A percentile compares a stretch with the other conserved stretches of the same genome.
These are phyloP conservation scores for Monopterus albus DNA, from an alignment of 2,113 vertebrate genomes.

Conservation along the genomic window DNA sequence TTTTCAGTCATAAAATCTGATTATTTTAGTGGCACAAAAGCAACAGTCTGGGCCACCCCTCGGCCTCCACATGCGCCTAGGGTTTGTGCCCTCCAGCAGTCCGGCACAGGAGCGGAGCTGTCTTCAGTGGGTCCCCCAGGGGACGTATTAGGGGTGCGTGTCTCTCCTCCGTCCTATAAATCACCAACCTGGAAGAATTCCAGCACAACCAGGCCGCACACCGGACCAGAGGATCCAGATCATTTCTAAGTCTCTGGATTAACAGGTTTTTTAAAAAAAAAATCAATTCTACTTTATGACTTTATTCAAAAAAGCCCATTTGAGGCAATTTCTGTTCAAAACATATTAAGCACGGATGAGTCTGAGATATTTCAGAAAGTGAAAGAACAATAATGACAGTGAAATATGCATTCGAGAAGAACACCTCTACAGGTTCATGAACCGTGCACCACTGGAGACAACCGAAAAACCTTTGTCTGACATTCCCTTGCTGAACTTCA, in stretches of 20 bases:
- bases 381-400: background rate
- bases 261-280: background rate
- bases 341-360: background rate
- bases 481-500: background rate
- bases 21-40: background rate
- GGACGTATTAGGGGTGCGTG: slow-evolving; percentile 68
- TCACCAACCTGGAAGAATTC: slow-evolving; percentile 77
- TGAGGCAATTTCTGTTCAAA: background rate
- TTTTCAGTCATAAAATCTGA: background rate
- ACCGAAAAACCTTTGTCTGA: background rate
- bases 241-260: background rate
- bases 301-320: background rate
- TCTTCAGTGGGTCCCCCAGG: slow-evolving; percentile 61
- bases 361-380: background rate
- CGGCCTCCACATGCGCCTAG: slow-evolving; percentile 48
- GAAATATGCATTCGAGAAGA: background rate
- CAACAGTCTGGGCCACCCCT: slow-evolving; percentile 30
- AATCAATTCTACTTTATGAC: background rate
- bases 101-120: slow-evolving; percentile 50
- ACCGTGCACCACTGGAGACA: background rate
- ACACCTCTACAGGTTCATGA: background rate
- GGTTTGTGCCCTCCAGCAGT: slow-evolving; percentile 63
- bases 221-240: slow-evolving; percentile 2
- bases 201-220: slow-evolving; percentile 69
- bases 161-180: slow-evolving; percentile 66